Conservation (phyloP, 2,113 vertebrate species). For the Calyptommatus sinebrachiatus region DNA sequence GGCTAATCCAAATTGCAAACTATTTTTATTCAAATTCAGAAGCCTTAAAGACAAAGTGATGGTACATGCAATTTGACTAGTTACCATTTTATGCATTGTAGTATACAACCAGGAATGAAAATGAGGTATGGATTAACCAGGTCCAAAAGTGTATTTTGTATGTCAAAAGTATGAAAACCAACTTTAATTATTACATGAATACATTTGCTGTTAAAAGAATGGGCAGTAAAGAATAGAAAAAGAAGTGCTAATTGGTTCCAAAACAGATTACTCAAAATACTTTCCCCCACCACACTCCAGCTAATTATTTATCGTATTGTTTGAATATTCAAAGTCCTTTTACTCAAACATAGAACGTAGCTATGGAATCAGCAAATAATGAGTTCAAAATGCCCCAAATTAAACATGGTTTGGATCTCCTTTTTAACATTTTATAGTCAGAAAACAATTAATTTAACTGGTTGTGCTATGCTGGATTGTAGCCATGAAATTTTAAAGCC, state of each 20-base stretch:
- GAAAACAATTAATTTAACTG: constrained; percentile 58
- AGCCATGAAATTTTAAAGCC: constrained; percentile 61
- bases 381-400: constrained; percentile 58
- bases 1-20: constrained; percentile 79
- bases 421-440: constrained; percentile 54
- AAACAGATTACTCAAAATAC: constrained; percentile 63
- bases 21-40: constrained; percentile 84
- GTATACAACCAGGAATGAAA: constrained; percentile 72
- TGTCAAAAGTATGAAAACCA: constrained; percentile 64
- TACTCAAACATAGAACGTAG: constrained; percentile 56
- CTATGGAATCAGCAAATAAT: constrained; percentile 56
- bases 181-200: constrained; percentile 65
- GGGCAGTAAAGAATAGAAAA: constrained; percentile 56
- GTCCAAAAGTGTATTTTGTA: constrained; percentile 62
- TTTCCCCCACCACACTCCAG: constrained; percentile 55
- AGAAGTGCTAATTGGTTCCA: constrained; percentile 57
- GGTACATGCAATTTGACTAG: constrained; percentile 75
- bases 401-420: constrained; percentile 47
- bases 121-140: constrained; percentile 72
- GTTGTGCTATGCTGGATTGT: constrained; percentile 65
- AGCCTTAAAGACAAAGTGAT: constrained; percentile 78
- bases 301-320: constrained; percentile 65
- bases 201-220: constrained; percentile 58
- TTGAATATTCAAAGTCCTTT: constrained; percentile 59
- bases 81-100: constrained; percentile 70